Evolutionary conservation across 2,888 invertebrate species (phyloP).

Genomic region (Autographa pulchrina): DNA sequence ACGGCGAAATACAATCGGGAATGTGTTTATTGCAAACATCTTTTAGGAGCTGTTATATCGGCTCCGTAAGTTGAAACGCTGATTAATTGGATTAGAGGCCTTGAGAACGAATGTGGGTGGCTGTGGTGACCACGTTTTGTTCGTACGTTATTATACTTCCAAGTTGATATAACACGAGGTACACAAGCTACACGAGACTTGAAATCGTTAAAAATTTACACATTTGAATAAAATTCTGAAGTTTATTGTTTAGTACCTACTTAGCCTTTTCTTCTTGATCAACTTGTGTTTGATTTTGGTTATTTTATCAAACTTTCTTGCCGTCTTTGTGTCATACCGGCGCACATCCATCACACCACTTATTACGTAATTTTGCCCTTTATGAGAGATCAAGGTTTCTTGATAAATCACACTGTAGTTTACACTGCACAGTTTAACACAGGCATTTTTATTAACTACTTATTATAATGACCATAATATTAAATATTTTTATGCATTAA

Average conservation of each 20-base stretch:
- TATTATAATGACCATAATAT: constrained; percentile 30
- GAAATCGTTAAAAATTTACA: constrained; percentile 39
- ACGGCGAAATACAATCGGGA: constrained; percentile 43
- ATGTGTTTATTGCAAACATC: constrained; percentile 49
- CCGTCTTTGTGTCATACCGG: constrained; percentile 71
- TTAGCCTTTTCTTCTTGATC: constrained; percentile 81
- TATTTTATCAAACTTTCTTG: constrained; percentile 80
- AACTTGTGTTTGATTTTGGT: constrained; percentile 83
- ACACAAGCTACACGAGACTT: constrained; percentile 43
- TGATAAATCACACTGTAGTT: constrained; percentile 55
- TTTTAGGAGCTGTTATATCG: constrained; percentile 60
- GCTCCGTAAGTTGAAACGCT: constrained; percentile 65
- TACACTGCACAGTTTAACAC: constrained; percentile 55
- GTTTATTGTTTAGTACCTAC: constrained; percentile 72
- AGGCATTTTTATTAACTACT: constrained; percentile 53
- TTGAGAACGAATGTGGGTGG: constrained; percentile 75
- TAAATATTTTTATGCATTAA: constrained; percentile 48
- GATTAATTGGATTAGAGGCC: constrained; percentile 74
- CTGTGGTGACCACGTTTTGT: constrained; percentile 73
- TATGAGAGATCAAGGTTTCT: constrained; percentile 68
- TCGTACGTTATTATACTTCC: constrained; percentile 45
- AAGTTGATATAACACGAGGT: constrained; percentile 56
- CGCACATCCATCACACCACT: constrained; percentile 70
- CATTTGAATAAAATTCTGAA: constrained; percentile 37
- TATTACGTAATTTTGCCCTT: constrained; percentile 66